phyloP scores from a whole-genome alignment of 2,797 vertebrate species.

The Pachyuromys duprasi region DNA sequence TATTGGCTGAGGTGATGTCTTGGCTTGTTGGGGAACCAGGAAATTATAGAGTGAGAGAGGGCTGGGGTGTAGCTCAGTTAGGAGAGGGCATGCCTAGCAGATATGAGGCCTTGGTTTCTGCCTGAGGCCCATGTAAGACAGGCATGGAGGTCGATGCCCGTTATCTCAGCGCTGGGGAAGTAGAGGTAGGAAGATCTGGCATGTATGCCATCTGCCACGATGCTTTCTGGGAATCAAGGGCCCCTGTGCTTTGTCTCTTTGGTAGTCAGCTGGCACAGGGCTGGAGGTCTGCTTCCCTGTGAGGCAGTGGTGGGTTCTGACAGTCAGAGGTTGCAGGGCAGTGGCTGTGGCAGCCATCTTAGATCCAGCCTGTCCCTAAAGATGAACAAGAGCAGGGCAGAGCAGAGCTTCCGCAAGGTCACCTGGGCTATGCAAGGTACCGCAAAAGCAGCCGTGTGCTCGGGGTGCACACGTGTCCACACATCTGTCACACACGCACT shows the following conservation, averaged over 20 bases:
- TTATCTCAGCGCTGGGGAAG: neutral
- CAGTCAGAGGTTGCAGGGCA: neutral
- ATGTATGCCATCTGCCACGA: neutral
- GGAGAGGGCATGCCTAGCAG: neutral
- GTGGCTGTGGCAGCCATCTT: neutral
- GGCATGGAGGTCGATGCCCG: neutral
- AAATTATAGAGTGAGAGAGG: neutral
- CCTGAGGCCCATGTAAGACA: neutral
- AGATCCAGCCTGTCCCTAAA: neutral
- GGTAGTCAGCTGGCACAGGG: neutral
- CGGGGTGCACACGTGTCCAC: neutral
- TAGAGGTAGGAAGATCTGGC: neutral
- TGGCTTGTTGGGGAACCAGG: neutral
- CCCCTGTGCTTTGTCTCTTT: neutral
- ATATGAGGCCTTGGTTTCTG: neutral
- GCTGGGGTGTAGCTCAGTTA: neutral
- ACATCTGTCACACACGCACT: neutral
- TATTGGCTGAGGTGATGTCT: neutral
- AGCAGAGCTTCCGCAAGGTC: neutral
- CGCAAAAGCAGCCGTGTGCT: accelerated
- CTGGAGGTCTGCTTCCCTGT: neutral
- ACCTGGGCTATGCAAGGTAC: neutral
- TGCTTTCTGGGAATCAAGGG: neutral
- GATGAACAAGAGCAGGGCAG: neutral
- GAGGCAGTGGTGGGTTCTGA: neutral